A percentile compares a stretch with the other conserved stretches of the same genome.
Conservation (phyloP, 1,140 invertebrate genomes). For the Onthophagus taurus region DNA sequence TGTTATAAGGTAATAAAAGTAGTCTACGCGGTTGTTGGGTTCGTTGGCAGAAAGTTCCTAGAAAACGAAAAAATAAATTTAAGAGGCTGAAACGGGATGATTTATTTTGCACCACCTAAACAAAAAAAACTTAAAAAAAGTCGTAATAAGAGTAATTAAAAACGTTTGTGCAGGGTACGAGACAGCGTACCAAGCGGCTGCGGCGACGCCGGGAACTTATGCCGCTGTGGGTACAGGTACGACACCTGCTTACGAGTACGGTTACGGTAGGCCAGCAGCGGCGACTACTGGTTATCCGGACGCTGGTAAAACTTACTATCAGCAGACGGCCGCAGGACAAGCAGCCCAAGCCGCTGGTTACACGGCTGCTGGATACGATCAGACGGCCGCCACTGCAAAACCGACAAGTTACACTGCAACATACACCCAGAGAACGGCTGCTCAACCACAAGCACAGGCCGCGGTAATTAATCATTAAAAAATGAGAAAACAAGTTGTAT, state of each 20-base stretch:
- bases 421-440: conserved; percentile 39
- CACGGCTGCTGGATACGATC: conserved; percentile 55
- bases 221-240: conserved; percentile 52
- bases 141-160: too few relatives aligned
- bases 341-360: conserved; percentile 57
- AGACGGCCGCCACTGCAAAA: conserved; percentile 46
- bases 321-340: conserved; percentile 47
- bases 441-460: conserved; percentile 39
- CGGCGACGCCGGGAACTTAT: conserved; percentile 52
- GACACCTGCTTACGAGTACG: conserved; percentile 57
- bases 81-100: too few relatives aligned
- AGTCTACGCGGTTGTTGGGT: too few relatives aligned
- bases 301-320: conserved; percentile 56
- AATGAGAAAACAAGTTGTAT: conserved; percentile 6
- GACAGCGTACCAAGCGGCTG: conserved; percentile 62
- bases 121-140: too few relatives aligned
- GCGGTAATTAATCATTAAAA: conserved; percentile 25
- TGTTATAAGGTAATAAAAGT: too few relatives aligned
- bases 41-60: too few relatives aligned
- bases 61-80: too few relatives aligned
- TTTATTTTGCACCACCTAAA: too few relatives aligned
- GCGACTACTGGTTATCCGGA: conserved; percentile 47
- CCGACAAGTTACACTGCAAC: conserved; percentile 47
- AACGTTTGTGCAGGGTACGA: too few relatives aligned
- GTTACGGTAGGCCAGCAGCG: conserved; percentile 52